Conservation (phyloP, 2,888 invertebrate genomes). For the Drosophila kambysellisi region DNA sequence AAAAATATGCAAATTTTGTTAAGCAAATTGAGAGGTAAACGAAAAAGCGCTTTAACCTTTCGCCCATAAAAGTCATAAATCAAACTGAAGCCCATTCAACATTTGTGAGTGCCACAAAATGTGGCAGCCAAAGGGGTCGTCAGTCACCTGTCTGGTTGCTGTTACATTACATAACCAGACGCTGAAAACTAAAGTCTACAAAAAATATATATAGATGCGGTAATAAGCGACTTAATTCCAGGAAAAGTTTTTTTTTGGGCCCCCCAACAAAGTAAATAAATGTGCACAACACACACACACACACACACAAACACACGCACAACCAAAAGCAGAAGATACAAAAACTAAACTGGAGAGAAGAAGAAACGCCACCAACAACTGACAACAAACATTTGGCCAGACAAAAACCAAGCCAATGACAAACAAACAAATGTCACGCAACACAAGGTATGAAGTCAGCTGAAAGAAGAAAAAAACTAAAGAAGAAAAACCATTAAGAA, state of each 20-base stretch:
- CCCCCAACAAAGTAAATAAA: conserved; percentile 32
- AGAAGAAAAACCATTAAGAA: conserved; percentile 23
- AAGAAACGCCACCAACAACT: conserved; percentile 39
- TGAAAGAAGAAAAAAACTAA: conserved; percentile 24
- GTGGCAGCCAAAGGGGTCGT: conserved; percentile 17
- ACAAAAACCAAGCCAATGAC: conserved; percentile 32
- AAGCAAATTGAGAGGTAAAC: conserved; percentile 17
- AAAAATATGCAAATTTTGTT: conserved; percentile 44
- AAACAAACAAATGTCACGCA: conserved; percentile 33
- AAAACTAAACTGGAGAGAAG: conserved; percentile 30
- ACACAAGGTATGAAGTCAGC: conserved; percentile 20
- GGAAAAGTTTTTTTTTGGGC: conserved; percentile 42
- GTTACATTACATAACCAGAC: conserved; percentile 41
- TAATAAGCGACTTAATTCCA: conserved; percentile 62
- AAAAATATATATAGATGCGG: conserved; percentile 43
- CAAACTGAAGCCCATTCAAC: conserved; percentile 36
- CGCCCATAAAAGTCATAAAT: conserved; percentile 40
- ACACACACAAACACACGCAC: conserved; percentile 22
- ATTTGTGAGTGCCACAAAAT: conserved; percentile 27
- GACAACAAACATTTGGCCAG: conserved; percentile 69
- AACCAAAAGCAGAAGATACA: conserved; percentile 19
- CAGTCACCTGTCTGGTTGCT: conserved; percentile 39
- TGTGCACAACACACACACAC: background rate
- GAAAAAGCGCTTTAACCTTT: conserved; percentile 49
- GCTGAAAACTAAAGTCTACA: conserved; percentile 22